A percentile compares a stretch with the other conserved stretches of the same genome.
Conservation (phyloP, 2,797 vertebrate genomes). For the Erpetoichthys calabaricus region DNA sequence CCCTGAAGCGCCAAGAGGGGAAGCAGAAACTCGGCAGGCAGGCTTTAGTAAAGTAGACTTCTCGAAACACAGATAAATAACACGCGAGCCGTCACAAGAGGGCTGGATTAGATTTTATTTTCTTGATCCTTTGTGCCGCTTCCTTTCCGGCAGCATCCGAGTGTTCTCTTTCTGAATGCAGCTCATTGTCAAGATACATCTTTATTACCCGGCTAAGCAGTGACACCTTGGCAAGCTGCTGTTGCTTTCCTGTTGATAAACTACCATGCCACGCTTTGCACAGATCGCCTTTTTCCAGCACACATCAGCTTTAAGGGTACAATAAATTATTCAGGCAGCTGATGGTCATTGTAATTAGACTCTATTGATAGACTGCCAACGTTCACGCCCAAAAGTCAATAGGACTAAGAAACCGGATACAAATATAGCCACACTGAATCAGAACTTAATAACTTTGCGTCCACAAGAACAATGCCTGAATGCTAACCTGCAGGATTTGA, state of each 20-base stretch:
- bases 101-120: no score
- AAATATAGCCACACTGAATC: constrained; percentile 23
- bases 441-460: constrained; percentile 14
- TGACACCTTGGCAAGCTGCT: constrained; percentile 34
- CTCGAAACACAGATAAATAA: no score
- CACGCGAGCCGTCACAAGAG: no score
- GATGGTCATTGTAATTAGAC: constrained; percentile 54
- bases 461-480: constrained; percentile 20
- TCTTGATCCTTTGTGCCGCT: background rate
- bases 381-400: constrained; percentile 38
- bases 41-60: no score
- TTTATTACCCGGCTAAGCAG: constrained; percentile 43
- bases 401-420: constrained; percentile 45
- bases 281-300: constrained; percentile 42
- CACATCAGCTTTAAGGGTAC: constrained; percentile 46
- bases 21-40: no score
- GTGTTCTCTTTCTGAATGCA: constrained; percentile 7
- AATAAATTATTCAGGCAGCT: constrained; percentile 55
- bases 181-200: constrained; percentile 38
- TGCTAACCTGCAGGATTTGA: background rate
- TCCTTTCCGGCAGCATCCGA: background rate
- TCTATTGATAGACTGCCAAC: constrained; percentile 48
- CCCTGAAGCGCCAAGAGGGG: no score
- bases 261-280: constrained; percentile 37
- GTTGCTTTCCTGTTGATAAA: constrained; percentile 40